Base-by-base conservation (phyloP, 2,888 invertebrate species). In the Cosmopolites sordidus region DNA sequence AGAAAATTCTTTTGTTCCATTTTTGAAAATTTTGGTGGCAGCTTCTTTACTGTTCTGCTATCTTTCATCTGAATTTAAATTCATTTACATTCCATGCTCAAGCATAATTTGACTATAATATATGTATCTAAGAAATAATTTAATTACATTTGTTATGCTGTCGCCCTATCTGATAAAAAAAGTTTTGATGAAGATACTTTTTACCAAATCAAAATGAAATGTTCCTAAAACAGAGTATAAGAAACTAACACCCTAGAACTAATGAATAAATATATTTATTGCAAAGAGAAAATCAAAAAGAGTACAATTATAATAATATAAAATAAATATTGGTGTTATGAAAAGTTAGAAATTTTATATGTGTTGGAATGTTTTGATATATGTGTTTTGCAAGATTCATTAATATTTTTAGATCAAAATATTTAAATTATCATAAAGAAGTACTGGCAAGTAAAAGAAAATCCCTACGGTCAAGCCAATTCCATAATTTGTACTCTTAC, bases 331-430 rank as follows among this genome's bases (percentile, higher is more conserved):
- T 39, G 40, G 39, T 37, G 49, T 40, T 43, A 38, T 43, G 27
- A 44, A 16, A 43, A 50, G n/a, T 38, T 51, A 42, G 37, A 44
- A 51, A 41, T 8, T 51, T 51, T 45, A 51, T 51, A 17, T 17
- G 18, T 45, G 51, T 51, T 45, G 40, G 45, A 27, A 30, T 22
- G 18, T 39, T 39, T 43, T 50, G 43, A 22, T 44, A 30, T 50
- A 27, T 43, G 39, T 47, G 38, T 47, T 47, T 22, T 47, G 40
- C 12, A 33, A 47, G 47, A 43, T 14, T 47, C 29, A 12, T 43
- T 29, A 38, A 47, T 43, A 52, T 52, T 47, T 51, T 47, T 43
- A 27, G 22, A 27, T 39, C 3, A 9, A 40, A 27, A 39, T 38
- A 46, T 47, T 16, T 39, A 29, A 29, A 16, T 8, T 22, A 22